Percentiles rank a stretch among this genome's conserved stretches.
Conservation (phyloP, 2,113 vertebrate genomes). For the Cyanocitta stelleri region DNA sequence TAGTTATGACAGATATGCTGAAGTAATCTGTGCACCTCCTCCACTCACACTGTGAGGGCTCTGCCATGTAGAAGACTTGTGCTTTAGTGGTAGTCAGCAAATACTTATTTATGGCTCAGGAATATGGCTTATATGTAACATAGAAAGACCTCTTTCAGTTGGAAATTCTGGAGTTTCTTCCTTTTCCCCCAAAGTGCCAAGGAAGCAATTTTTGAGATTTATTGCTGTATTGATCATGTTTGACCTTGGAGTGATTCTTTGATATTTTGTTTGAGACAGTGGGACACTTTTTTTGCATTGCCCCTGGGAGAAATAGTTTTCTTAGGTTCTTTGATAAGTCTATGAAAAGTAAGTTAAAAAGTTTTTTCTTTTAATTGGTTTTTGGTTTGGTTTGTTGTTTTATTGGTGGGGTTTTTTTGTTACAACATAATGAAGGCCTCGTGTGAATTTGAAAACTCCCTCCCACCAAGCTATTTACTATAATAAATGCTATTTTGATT, state of each 20-base stretch:
- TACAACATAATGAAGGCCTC: not conserved
- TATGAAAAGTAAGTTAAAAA: not conserved
- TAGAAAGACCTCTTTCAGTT: not conserved
- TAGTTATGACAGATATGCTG: not conserved
- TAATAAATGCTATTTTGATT: not conserved
- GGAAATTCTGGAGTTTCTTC: not conserved
- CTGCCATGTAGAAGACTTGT: not conserved
- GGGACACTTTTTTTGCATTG: not conserved
- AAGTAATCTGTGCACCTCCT: not conserved
- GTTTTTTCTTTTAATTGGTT: rapidly evolving
- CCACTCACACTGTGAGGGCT: not conserved
- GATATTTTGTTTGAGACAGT: not conserved
- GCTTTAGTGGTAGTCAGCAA: not conserved
- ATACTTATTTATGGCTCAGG: not conserved
- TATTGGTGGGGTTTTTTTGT: not conserved
- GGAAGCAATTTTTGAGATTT: not conserved
- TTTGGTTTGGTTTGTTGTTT: not conserved
- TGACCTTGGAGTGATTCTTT: not conserved
- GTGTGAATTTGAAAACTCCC: not conserved
- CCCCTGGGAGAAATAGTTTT: not conserved
- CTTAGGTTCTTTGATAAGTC: not conserved
- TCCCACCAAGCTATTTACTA: not conserved
- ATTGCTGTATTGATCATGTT: not conserved
- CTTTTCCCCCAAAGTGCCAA: not conserved
- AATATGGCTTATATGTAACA: not conserved